phyloP scores from a whole-genome alignment of 2,113 vertebrate species.

The Trochalopteron elliotii region DNA sequence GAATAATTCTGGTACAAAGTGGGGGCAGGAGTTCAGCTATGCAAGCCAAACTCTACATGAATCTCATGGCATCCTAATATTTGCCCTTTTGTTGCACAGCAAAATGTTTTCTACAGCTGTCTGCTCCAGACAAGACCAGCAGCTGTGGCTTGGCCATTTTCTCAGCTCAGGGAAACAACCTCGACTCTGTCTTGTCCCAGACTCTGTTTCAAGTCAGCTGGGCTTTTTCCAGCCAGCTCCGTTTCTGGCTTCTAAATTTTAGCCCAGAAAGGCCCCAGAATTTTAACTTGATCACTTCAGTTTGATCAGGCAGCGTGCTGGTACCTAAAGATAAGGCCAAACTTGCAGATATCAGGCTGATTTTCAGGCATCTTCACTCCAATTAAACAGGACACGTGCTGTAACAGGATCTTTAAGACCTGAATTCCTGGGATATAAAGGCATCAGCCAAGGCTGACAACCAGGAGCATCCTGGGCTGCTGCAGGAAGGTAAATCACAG shows the following conservation, averaged over 20 bases:
- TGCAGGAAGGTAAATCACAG: neutral
- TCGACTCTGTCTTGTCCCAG: neutral
- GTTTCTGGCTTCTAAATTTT: neutral
- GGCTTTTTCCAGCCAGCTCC: neutral
- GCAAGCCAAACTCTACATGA: neutral
- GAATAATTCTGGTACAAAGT: neutral
- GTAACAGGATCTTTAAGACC: neutral
- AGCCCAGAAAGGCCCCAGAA: neutral
- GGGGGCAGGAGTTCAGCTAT: neutral
- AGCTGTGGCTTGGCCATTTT: slow-evolving; percentile 43
- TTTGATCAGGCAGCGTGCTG: neutral
- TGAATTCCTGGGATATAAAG: neutral
- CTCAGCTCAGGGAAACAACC: slow-evolving; percentile 12
- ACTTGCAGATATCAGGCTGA: neutral
- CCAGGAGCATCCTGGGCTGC: neutral
- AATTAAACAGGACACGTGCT: rapidly evolving
- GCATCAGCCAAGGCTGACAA: neutral
- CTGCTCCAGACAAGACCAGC: slow-evolving; percentile 2
- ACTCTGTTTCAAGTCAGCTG: neutral
- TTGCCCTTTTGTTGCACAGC: slow-evolving; percentile 11
- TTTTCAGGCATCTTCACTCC: neutral
- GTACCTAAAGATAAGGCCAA: neutral
- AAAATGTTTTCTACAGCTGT: slow-evolving; percentile 49
- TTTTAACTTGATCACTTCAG: neutral
- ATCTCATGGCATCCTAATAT: neutral